Conservation (phyloP, 2,113 vertebrate species). For the Mesembrinibis cayennensis region DNA sequence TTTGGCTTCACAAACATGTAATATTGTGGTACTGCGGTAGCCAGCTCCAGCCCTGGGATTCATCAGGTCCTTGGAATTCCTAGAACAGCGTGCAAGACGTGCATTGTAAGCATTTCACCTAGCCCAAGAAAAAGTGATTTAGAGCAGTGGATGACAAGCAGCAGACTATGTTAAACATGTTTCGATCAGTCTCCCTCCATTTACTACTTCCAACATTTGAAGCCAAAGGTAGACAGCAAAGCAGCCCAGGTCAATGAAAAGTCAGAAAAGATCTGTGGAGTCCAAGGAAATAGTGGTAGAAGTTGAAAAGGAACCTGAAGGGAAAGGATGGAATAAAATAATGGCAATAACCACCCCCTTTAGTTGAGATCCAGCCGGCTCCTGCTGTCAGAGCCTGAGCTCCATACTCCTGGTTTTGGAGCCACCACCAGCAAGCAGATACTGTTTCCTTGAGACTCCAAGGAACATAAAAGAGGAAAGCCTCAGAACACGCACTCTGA, state of each 20-base stretch:
- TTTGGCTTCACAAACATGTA: slow-evolving; percentile 1
- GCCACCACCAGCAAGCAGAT: not conserved
- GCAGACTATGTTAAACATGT: not conserved
- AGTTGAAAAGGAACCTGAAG: not conserved
- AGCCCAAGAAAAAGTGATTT: not conserved
- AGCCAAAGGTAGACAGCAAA: not conserved
- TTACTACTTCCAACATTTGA: not conserved
- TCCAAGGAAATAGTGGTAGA: not conserved
- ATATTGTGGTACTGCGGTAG: not conserved
- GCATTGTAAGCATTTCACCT: not conserved
- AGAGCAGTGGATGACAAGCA: not conserved
- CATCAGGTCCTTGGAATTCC: not conserved
- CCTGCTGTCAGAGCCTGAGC: not conserved
- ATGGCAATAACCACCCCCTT: not conserved
- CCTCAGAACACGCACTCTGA: accelerated
- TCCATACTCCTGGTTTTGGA: not conserved
- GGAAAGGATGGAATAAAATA: not conserved
- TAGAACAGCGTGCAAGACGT: not conserved
- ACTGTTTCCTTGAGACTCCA: not conserved
- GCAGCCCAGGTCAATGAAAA: not conserved
- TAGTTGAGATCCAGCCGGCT: not conserved
- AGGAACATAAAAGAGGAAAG: not conserved
- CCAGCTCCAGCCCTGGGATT: not conserved
- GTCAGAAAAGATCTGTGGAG: not conserved
- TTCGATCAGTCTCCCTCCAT: not conserved